These are phyloP conservation scores for Trachymyrmex cornetzi DNA, from an alignment of 1,140 invertebrate species.

Conservation along the genomic window DNA sequence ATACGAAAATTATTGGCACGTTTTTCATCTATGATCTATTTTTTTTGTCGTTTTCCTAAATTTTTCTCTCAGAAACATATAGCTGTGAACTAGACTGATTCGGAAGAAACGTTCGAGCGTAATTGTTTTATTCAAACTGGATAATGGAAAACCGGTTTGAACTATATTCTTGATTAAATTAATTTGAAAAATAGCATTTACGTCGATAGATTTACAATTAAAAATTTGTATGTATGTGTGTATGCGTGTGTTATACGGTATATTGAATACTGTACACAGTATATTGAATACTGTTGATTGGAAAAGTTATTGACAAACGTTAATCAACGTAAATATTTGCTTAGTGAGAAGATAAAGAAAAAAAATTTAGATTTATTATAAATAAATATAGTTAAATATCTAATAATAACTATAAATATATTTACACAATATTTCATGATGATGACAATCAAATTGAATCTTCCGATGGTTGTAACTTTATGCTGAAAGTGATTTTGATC, in stretches of 20 bases:
- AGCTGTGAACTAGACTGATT: background rate
- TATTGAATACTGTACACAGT: background rate
- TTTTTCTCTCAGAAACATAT: background rate
- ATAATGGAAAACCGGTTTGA: background rate
- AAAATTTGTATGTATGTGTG: background rate
- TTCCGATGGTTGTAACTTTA: background rate
- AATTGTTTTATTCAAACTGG: background rate
- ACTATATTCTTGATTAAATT: background rate
- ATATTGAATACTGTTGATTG: background rate
- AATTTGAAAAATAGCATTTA: conserved; percentile 20
- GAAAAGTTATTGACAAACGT: background rate
- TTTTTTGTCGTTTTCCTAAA: conserved; percentile 1
- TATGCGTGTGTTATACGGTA: background rate
- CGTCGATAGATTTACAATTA: background rate
- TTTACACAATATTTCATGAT: background rate
- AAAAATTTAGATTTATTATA: background rate
- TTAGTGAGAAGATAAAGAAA: background rate
- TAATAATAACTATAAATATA: background rate
- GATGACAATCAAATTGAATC: background rate
- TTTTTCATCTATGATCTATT: conserved; percentile 30
- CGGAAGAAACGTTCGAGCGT: background rate
- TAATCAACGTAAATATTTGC: background rate
- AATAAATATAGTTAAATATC: background rate
- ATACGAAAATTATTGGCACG: conserved; percentile 63
- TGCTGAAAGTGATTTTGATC: conserved; percentile 3